A percentile compares a stretch with the other conserved stretches of the same genome.
Evolutionary conservation across 2,888 invertebrate species (phyloP).

Genomic region (Nasonovia ribisnigri): DNA sequence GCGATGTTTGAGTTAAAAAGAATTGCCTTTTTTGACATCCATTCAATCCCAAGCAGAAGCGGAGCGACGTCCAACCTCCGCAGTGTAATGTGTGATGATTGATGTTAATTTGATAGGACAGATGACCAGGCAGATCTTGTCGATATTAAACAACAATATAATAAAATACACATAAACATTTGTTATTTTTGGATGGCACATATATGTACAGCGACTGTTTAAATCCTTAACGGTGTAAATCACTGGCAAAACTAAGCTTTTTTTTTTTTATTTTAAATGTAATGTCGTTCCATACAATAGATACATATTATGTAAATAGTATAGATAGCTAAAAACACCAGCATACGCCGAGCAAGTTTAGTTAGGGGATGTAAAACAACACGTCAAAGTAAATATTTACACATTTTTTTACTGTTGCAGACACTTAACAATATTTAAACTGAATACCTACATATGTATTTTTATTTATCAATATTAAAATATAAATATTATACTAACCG

Average conservation of each 20-base stretch:
- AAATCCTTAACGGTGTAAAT: not conserved
- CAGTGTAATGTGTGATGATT: not conserved
- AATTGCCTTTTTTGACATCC: not conserved
- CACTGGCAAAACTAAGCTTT: not conserved
- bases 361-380: not conserved
- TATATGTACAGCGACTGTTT: not conserved
- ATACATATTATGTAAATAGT: too few relatives aligned
- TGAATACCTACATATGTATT: not conserved
- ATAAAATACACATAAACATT: not conserved
- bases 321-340: not conserved
- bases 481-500: not conserved
- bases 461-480: not conserved
- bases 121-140: constrained; percentile 16
- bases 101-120: constrained; percentile 39
- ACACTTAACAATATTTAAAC: not conserved
- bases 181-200: not conserved
- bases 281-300: not conserved
- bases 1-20: constrained; percentile 29
- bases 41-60: not conserved
- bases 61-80: not conserved
- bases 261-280: not conserved
- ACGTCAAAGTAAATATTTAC: not conserved
- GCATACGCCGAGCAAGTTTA: not conserved
- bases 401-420: not conserved
- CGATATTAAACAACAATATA: not conserved